Conservation (phyloP, 2,797 vertebrate species). For the Margarornis squamiger region DNA sequence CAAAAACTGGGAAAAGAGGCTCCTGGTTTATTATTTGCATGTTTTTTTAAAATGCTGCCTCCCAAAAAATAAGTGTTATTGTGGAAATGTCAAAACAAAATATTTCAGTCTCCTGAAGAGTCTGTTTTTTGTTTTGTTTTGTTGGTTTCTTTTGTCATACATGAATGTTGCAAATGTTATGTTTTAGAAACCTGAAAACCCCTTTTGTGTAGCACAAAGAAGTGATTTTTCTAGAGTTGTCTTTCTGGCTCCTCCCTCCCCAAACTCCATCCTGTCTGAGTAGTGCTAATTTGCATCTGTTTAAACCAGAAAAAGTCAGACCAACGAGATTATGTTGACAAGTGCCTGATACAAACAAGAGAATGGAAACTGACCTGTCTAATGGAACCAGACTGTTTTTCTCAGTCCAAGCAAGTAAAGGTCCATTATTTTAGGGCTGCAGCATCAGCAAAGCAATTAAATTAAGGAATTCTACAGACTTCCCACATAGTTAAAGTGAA, state of each 20-base stretch:
- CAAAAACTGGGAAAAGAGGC: background rate
- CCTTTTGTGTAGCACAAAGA: background rate
- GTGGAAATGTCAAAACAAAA: background rate
- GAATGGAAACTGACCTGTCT: background rate
- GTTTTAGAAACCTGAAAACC: background rate
- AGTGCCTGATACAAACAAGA: background rate
- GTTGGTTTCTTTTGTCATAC: background rate
- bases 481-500: slow-evolving; percentile 16
- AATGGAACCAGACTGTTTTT: background rate
- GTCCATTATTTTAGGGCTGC: slow-evolving; percentile 14
- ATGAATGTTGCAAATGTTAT: background rate
- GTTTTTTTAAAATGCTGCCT: background rate
- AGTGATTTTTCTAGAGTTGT: background rate
- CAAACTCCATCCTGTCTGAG: too few relatives aligned
- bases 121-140: background rate
- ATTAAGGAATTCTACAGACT: background rate
- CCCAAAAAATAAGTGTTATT: background rate
- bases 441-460: slow-evolving; percentile 37
- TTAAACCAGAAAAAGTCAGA: background rate
- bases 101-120: background rate
- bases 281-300: background rate
- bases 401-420: background rate
- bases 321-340: background rate
- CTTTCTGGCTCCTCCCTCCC: background rate
- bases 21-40: background rate